Conservation (phyloP, 2,113 vertebrate species). For the Montifringilla adamsi region DNA sequence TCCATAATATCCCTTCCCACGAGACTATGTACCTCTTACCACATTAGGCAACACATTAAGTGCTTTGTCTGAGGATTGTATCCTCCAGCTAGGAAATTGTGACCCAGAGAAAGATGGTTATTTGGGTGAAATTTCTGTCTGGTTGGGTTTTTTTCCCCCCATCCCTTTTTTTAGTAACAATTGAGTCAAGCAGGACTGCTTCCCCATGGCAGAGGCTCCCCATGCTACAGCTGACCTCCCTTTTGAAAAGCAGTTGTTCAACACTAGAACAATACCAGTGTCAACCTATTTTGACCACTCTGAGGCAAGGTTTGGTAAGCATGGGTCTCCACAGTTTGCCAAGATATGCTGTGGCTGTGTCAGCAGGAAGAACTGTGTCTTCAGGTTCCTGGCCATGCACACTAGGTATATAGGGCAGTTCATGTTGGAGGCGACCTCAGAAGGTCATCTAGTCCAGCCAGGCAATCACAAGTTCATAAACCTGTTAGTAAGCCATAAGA, state of each 20-base stretch:
- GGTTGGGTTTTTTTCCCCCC: neutral
- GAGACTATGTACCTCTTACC: neutral
- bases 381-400: neutral
- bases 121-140: neutral
- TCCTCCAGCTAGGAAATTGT: neutral
- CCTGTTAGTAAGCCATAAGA: neutral
- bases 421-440: neutral
- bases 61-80: neutral
- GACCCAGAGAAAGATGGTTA: neutral
- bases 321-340: neutral
- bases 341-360: neutral
- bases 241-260: neutral
- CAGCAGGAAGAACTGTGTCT: neutral
- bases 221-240: neutral
- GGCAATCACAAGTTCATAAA: neutral
- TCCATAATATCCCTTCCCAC: neutral
- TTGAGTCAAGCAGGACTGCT: accelerated
- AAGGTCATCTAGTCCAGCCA: neutral
- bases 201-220: neutral
- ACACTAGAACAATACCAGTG: neutral
- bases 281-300: neutral
- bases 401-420: neutral
- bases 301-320: neutral
- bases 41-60: neutral
- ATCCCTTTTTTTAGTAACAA: neutral